A percentile compares a stretch with the other conserved stretches of the same genome.
Evolutionary conservation across 2,797 vertebrate species (phyloP).

Genomic region (Ctenopoma multispine): DNA sequence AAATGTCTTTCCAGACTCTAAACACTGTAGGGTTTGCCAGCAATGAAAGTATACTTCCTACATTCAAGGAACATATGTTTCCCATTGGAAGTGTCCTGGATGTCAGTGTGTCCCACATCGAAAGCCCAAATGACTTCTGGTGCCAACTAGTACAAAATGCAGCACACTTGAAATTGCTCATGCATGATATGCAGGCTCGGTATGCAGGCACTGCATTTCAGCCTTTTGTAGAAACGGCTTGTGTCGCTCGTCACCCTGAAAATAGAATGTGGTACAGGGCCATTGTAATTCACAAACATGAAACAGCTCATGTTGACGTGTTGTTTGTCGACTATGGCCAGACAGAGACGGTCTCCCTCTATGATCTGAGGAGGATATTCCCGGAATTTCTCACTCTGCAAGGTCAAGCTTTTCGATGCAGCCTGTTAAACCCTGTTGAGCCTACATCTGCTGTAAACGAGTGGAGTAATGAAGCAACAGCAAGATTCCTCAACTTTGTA

Average conservation of each 20-base stretch:
- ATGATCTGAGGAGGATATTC: slow-evolving; percentile 83
- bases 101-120: slow-evolving; percentile 87
- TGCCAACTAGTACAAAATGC: slow-evolving; percentile 87
- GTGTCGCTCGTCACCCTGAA: slow-evolving; percentile 87
- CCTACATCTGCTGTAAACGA: slow-evolving; percentile 80
- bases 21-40: slow-evolving; percentile 9
- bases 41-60: slow-evolving; percentile 42
- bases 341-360: slow-evolving; percentile 80
- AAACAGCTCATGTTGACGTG: slow-evolving; percentile 83
- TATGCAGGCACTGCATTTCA: slow-evolving; percentile 82
- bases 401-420: slow-evolving; percentile 94
- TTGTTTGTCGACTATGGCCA: slow-evolving; percentile 93
- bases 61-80: slow-evolving; percentile 85
- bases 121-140: slow-evolving; percentile 93
- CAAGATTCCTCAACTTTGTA: slow-evolving; percentile 88
- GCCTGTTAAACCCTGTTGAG: slow-evolving; percentile 90
- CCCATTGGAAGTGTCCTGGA: slow-evolving; percentile 90
- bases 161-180: slow-evolving; percentile 82
- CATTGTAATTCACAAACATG: slow-evolving; percentile 80
- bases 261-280: slow-evolving; percentile 92
- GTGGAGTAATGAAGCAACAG: slow-evolving; percentile 85
- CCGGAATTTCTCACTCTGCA: slow-evolving; percentile 86
- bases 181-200: slow-evolving; percentile 88
- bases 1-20: slow-evolving; percentile 21
- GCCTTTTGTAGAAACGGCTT: slow-evolving; percentile 77